Conservation (phyloP, 1,140 invertebrate genomes). For the Drosophila ambigua region DNA sequence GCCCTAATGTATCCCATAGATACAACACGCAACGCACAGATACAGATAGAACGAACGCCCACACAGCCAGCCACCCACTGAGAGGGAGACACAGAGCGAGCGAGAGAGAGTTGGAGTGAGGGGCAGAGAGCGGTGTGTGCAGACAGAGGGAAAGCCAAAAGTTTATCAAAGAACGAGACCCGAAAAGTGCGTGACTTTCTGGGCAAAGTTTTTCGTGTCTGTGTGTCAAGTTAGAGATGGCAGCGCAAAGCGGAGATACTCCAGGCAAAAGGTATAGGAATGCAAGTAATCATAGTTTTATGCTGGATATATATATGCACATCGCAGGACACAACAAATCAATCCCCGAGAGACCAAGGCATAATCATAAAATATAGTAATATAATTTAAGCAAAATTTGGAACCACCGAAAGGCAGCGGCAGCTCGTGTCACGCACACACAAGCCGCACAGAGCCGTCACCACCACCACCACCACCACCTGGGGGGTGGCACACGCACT, state of each 20-base stretch:
- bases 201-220: slow-evolving; percentile 30
- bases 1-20: slow-evolving; percentile 59
- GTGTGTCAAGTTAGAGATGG: slow-evolving; percentile 32
- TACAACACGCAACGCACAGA: slow-evolving; percentile 32
- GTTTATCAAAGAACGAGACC: slow-evolving; percentile 68
- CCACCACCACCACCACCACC: slow-evolving; percentile 1
- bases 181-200: slow-evolving; percentile 69
- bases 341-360: no score
- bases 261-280: no score
- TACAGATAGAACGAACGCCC: neutral
- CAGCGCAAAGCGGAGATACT: no score
- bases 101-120: neutral
- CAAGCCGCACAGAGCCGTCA: neutral
- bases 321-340: no score
- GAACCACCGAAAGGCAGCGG: no score
- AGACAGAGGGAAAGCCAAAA: slow-evolving; percentile 41
- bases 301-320: no score
- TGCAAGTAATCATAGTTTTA: no score
- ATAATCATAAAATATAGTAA: neutral
- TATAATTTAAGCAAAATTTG: no score
- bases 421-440: slow-evolving; percentile 36
- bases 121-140: neutral
- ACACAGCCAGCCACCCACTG: slow-evolving; percentile 8
- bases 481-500: slow-evolving; percentile 36
- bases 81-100: slow-evolving; percentile 6